Conservation (phyloP, 2,797 vertebrate genomes). For the Potorous gilbertii region DNA sequence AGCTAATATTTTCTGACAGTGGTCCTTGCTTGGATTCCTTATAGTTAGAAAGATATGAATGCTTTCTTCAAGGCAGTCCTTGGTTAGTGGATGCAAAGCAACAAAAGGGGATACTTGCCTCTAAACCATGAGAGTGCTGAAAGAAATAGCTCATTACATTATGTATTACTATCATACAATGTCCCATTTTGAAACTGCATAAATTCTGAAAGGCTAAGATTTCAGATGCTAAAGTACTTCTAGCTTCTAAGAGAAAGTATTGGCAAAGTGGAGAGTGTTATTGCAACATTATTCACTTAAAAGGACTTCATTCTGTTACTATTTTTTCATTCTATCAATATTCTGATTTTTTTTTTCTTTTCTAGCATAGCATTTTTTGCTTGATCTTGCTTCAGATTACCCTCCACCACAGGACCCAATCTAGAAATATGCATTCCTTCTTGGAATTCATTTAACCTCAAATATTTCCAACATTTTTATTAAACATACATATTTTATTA, state of each 20-base stretch:
- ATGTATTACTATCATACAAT: neutral
- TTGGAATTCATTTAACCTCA: constrained; percentile 17
- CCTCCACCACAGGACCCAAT: neutral
- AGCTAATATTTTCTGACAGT: neutral
- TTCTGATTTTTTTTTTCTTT: neutral
- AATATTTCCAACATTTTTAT: constrained; percentile 20
- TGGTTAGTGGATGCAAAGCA: neutral
- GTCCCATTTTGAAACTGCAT: neutral
- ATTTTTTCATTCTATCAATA: constrained; percentile 15
- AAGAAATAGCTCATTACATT: neutral
- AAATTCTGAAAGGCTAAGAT: constrained; percentile 1
- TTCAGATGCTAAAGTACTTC: constrained; percentile 43
- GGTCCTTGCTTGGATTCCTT: neutral
- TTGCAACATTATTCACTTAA: neutral
- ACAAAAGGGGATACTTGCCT: neutral
- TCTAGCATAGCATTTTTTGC: constrained; percentile 13
- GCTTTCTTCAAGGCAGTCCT: neutral
- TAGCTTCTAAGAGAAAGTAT: constrained; percentile 28
- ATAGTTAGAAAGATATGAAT: neutral
- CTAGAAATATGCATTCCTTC: neutral
- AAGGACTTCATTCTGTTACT: constrained; percentile 35
- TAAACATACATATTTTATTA: neutral
- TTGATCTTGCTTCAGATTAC: neutral
- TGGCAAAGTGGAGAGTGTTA: neutral
- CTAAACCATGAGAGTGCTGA: neutral